Percentiles rank a stretch among this genome's conserved stretches.
These are phyloP conservation scores for Oryzaephilus surinamensis DNA, from an alignment of 1,140 invertebrate genomes.

Conservation along the genomic window DNA sequence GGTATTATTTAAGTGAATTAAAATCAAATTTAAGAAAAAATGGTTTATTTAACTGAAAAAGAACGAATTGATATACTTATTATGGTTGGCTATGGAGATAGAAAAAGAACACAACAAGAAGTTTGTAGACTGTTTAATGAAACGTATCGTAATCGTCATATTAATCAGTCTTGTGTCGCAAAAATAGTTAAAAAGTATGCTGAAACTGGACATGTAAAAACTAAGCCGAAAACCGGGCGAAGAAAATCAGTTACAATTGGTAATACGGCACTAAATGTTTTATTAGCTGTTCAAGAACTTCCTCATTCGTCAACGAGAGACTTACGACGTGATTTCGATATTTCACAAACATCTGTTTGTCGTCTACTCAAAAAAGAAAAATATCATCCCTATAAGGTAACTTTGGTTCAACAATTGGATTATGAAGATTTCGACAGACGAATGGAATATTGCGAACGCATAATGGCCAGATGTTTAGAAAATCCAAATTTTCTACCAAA, in stretches of 20 bases:
- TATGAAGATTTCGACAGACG: constrained; percentile 9
- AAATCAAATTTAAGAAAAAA: no score
- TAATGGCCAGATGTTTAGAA: neutral
- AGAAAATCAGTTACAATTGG: neutral
- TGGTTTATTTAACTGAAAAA: no score
- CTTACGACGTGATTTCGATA: neutral
- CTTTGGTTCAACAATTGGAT: constrained; percentile 8
- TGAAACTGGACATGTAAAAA: no score
- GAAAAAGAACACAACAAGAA: constrained; percentile 1
- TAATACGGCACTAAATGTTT: constrained; percentile 2
- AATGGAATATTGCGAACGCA: constrained; percentile 9
- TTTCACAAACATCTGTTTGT: neutral
- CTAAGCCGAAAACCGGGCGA: neutral
- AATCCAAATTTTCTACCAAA: no score
- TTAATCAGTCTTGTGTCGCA: neutral
- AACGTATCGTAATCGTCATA: constrained; percentile 2
- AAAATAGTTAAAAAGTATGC: neutral
- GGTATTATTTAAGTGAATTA: no score
- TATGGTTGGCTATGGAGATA: constrained; percentile 8
- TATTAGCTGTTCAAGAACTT: constrained; percentile 6
- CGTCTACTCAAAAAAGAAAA: no score
- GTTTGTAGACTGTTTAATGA: constrained; percentile 10
- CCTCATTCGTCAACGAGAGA: neutral
- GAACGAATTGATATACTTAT: constrained; percentile 7
- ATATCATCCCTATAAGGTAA: constrained; percentile 3